Percentiles rank a stretch among this genome's conserved stretches.
Conservation (phyloP, 2,113 vertebrate genomes). For the Miniopterus natalensis region DNA sequence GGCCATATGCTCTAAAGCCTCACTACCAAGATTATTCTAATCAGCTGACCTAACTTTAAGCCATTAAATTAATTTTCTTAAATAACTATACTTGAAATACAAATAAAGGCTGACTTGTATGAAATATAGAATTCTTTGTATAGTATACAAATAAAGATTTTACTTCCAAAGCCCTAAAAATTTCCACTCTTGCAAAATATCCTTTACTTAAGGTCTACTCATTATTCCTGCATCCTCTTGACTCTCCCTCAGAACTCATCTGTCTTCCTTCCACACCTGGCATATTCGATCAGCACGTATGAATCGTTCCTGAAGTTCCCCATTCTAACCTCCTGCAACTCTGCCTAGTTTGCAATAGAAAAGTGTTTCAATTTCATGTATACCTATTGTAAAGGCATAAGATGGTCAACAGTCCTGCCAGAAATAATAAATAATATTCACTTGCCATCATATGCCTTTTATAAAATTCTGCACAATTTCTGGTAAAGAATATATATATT, state of each 20-base stretch:
- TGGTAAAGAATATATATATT: background rate
- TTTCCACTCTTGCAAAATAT: background rate
- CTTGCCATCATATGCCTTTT: background rate
- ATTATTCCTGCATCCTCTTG: background rate
- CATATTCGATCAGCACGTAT: background rate
- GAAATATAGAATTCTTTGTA: slow-evolving; percentile 23
- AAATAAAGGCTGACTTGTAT: background rate
- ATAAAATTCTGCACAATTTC: background rate
- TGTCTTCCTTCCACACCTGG: background rate
- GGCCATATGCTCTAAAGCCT: background rate
- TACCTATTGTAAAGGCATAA: slow-evolving; percentile 43
- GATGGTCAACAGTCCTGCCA: background rate
- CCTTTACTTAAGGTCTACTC: background rate
- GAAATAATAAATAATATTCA: slow-evolving; percentile 13
- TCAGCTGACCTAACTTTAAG: slow-evolving; percentile 32
- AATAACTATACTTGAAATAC: background rate
- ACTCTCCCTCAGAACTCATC: background rate
- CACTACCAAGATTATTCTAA: slow-evolving; percentile 31
- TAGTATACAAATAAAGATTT: slow-evolving; percentile 30
- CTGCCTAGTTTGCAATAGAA: background rate
- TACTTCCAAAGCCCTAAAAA: slow-evolving; percentile 26
- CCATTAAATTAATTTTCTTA: slow-evolving; percentile 1
- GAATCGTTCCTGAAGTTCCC: background rate
- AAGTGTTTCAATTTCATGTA: slow-evolving; percentile 36
- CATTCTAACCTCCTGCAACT: background rate